phyloP scores from a whole-genome alignment of 2,797 vertebrate genomes.

The Cyprinella venusta region DNA sequence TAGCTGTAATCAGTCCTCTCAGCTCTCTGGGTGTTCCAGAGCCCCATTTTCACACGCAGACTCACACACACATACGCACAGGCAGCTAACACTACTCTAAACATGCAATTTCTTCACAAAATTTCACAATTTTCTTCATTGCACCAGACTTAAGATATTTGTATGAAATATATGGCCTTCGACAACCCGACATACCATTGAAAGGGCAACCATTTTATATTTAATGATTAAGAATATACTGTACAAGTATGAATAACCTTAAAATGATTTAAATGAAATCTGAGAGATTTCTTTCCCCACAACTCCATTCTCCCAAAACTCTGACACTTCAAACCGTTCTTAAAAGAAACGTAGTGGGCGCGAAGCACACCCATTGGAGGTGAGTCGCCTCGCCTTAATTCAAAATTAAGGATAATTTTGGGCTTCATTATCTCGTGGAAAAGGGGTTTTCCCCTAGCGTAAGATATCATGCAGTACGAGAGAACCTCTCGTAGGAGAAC shows the following conservation, averaged over 20 bases:
- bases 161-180: not conserved
- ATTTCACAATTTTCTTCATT: not conserved
- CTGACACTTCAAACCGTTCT: not conserved
- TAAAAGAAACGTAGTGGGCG: not conserved
- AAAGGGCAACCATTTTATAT: not conserved
- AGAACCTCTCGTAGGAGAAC: no score
- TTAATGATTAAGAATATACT: not conserved
- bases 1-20: conserved; percentile 75
- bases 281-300: not conserved
- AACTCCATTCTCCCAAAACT: not conserved
- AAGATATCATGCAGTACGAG: no score
- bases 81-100: not conserved
- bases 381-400: no score
- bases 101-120: not conserved
- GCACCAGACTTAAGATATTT: not conserved
- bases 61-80: conserved; percentile 20
- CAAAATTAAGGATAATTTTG: no score
- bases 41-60: conserved; percentile 69
- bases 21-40: conserved; percentile 74
- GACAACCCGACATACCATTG: no score
- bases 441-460: no score
- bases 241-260: not conserved
- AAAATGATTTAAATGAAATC: not conserved
- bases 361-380: no score
- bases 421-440: no score